Base-by-base conservation (phyloP, 2,113 vertebrate genomes). In the Carassius gibelio region DNA sequence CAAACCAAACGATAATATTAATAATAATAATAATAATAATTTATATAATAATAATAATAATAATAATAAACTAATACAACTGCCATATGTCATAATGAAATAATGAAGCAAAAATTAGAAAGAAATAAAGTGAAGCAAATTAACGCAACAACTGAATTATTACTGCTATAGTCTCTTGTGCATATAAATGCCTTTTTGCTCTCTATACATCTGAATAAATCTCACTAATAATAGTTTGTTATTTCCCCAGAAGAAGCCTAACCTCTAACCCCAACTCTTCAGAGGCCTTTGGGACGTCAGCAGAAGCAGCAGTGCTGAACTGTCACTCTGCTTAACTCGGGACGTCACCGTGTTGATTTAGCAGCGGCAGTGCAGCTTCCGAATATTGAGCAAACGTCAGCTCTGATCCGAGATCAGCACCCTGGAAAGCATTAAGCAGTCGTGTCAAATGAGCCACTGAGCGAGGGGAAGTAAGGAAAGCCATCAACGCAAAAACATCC, bases 361-460 rank as follows among this genome's bases (percentile, higher is more conserved):
- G 50, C 38, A 59, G 61, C 0, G 11, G 64, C 84, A 48, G 75
- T 64, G 69, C 66, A 76, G 75, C 75, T 76, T 76, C 75, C 36
- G 38, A 48, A 7, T 85, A 86, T 75, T 34, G 87, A 84, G 82
- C 36, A 82, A 78, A 75, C 14, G 77, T 86, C 82, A 86, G 77
- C 55, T 81, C 69, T 69, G 75, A 87, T 84, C 50, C 71, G 52
- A 50, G 30, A 26, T 55, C 78, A n/a, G 34, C 50, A 48, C 74
- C 50, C 62, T 77, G 36, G 61, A 69, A 76, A 83, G 55, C 82
- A 78, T 84, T 84, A 88, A 69, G 62, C 78, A 74, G 62, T 85
- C 76, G 84, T 61, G 52, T 68, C 72, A 48, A 77, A 84, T 84
- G 50, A 86, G 34, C 14, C 42, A 36, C 50, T 45, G 74, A 82